A percentile compares a stretch with the other conserved stretches of the same genome.
These are phyloP conservation scores for Myopa testacea DNA, from an alignment of 2,888 invertebrate species.

Conservation along the genomic window DNA sequence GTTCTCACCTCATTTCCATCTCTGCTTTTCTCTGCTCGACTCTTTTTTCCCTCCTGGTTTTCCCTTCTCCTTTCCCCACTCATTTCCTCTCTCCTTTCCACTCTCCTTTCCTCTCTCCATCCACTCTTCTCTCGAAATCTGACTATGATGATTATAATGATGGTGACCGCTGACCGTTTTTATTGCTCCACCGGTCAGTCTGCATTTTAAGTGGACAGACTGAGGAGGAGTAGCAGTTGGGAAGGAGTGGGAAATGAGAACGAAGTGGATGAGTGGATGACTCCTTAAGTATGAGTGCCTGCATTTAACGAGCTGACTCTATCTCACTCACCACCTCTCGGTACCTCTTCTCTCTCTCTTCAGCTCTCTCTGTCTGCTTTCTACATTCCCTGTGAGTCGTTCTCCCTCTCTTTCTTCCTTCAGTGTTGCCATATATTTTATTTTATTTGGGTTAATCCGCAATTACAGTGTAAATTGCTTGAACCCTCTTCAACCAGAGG, in stretches of 20 bases:
- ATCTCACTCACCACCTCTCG: too few species aligned
- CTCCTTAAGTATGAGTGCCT: neutral
- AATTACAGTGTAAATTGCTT: slow-evolving; percentile 67
- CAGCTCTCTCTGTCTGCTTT: too few species aligned
- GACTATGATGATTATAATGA: neutral
- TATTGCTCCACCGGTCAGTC: neutral
- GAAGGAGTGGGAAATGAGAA: neutral
- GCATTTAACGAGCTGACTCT: slow-evolving; percentile 7
- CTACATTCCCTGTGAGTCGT: neutral
- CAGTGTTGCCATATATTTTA: slow-evolving; percentile 53
- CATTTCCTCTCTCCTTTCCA: too few species aligned
- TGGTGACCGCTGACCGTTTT: slow-evolving; percentile 29
- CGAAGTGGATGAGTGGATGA: neutral
- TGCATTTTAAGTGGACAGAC: neutral
- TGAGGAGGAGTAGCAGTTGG: neutral
- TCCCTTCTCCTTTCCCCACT: too few species aligned
- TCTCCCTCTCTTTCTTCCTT: too few species aligned
- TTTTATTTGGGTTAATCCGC: slow-evolving; percentile 65
- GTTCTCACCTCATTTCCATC: too few species aligned
- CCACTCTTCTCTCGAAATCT: neutral
- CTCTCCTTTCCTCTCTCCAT: neutral
- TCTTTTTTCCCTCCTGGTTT: too few species aligned
- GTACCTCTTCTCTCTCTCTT: too few species aligned
- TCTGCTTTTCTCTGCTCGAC: too few species aligned
- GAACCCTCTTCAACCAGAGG: slow-evolving; percentile 43